Evolutionary conservation across 2,797 vertebrate genomes (phyloP).

Genomic region (Alosa sapidissima): DNA sequence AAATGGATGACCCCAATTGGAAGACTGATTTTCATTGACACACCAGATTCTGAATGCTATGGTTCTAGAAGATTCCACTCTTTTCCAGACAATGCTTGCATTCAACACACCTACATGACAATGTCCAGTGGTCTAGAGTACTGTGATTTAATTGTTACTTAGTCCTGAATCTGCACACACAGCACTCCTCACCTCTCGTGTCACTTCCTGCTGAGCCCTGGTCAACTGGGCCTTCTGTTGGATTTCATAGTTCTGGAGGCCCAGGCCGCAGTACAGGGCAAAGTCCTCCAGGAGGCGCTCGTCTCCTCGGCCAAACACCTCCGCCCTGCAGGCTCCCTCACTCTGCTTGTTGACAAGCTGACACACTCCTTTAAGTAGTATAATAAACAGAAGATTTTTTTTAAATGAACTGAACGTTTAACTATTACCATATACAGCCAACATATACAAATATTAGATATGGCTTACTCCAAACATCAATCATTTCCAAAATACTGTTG

Average conservation of each 20-base stretch:
- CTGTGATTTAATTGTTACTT: background rate
- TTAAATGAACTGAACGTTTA: background rate
- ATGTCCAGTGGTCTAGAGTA: background rate
- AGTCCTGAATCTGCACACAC: background rate
- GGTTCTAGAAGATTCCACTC: background rate
- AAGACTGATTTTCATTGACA: background rate
- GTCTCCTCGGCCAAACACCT: slow-evolving; percentile 60
- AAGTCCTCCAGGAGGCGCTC: slow-evolving; percentile 64
- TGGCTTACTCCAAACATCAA: too few species aligned
- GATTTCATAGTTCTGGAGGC: slow-evolving; percentile 56
- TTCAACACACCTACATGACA: background rate
- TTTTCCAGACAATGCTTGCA: background rate
- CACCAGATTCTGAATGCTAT: background rate
- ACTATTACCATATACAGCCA: too few species aligned
- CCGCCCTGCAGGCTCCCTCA: slow-evolving; percentile 50
- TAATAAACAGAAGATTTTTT: background rate
- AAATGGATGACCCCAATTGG: too few species aligned
- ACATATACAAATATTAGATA: background rate
- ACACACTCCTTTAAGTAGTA: slow-evolving; percentile 55
- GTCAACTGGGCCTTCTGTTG: slow-evolving; percentile 58
- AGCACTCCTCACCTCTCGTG: slow-evolving; percentile 57
- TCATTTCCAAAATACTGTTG: background rate
- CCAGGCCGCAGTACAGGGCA: slow-evolving; percentile 61
- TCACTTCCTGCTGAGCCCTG: slow-evolving; percentile 62
- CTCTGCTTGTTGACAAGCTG: slow-evolving; percentile 59